A percentile compares a stretch with the other conserved stretches of the same genome.
Evolutionary conservation across 2,888 invertebrate species (phyloP).

Genomic region (Drosophila stalkeri): DNA sequence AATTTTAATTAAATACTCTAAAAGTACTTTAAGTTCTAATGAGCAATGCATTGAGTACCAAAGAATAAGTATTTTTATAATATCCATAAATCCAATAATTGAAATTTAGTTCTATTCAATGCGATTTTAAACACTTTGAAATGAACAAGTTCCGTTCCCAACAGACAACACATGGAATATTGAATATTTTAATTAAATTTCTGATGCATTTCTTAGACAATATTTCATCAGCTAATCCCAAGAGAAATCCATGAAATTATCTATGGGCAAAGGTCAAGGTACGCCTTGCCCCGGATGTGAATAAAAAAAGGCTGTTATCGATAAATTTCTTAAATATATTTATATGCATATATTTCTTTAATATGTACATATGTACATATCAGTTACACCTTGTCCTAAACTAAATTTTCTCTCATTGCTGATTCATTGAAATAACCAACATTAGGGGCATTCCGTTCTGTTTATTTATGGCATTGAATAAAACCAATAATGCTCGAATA

Average conservation of each 20-base stretch:
- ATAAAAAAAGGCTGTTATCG: neutral
- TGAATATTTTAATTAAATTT: neutral
- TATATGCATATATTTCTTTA: neutral
- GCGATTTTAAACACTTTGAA: neutral
- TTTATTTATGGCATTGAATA: neutral
- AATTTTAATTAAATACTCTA: no score
- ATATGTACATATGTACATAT: neutral
- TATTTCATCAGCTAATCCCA: slow-evolving; percentile 37
- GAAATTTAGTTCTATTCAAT: neutral
- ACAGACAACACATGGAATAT: neutral
- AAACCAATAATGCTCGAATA: neutral
- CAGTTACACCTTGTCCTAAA: neutral
- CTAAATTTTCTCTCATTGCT: neutral
- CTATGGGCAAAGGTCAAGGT: slow-evolving; percentile 31
- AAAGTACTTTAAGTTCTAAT: neutral
- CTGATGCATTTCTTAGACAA: slow-evolving; percentile 36
- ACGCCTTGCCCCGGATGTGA: neutral
- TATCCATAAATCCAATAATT: neutral
- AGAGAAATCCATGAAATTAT: slow-evolving; percentile 19
- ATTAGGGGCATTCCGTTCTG: neutral
- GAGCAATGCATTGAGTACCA: neutral
- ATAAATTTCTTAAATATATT: neutral
- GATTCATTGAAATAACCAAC: neutral
- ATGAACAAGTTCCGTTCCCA: slow-evolving; percentile 13
- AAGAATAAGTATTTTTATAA: neutral